Evolutionary conservation across 2,797 vertebrate genomes (phyloP).

Genomic region (Neostethus bicornis): DNA sequence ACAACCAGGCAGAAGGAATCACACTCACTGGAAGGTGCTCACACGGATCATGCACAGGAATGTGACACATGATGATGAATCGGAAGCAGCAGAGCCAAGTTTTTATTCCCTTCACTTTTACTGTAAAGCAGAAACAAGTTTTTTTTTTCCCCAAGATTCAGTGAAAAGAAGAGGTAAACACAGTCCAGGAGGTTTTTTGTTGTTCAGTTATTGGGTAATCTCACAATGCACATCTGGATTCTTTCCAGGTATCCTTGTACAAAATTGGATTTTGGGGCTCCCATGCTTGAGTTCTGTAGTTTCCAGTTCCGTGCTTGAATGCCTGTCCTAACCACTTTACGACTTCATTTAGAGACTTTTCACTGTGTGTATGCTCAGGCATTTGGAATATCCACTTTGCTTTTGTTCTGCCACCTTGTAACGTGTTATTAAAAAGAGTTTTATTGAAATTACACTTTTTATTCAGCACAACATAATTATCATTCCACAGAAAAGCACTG

Average conservation of each 20-base stretch:
- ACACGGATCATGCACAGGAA: slow-evolving; percentile 59
- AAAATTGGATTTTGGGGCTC: slow-evolving; percentile 28
- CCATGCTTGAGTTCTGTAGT: slow-evolving; percentile 12
- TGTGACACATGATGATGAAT: slow-evolving; percentile 64
- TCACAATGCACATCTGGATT: slow-evolving; percentile 50
- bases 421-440: background rate
- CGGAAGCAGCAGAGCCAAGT: slow-evolving; percentile 31
- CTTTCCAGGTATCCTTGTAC: slow-evolving; percentile 22
- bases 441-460: background rate
- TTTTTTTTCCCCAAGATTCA: slow-evolving; percentile 7
- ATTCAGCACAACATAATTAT: background rate
- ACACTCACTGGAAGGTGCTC: slow-evolving; percentile 62
- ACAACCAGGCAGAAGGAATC: slow-evolving; percentile 65
- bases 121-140: slow-evolving; percentile 36
- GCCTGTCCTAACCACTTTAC: slow-evolving; percentile 2
- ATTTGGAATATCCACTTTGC: background rate
- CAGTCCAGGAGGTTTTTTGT: slow-evolving; percentile 30
- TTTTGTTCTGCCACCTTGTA: background rate
- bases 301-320: slow-evolving; percentile 37
- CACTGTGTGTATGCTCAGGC: background rate
- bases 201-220: slow-evolving; percentile 28
- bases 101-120: slow-evolving; percentile 25
- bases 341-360: too few species aligned
- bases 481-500: background rate
- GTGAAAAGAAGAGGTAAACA: slow-evolving; percentile 16